Conservation (phyloP, 2,113 vertebrate genomes). For the Anarrhichthys ocellatus region DNA sequence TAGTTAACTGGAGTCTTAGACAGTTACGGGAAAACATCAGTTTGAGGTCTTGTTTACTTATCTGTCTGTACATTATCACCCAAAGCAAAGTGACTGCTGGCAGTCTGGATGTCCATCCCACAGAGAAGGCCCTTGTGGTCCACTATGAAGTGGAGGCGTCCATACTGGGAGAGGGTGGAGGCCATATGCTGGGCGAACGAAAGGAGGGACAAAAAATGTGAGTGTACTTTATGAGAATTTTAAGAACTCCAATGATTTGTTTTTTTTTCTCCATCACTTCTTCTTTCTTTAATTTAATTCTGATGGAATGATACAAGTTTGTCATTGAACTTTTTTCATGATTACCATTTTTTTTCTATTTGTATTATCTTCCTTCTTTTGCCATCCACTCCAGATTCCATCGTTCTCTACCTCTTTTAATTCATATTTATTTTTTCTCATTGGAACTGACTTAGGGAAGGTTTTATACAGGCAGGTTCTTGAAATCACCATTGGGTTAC, state of each 20-base stretch:
- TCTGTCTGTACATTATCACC: conserved; percentile 3
- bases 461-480: not conserved
- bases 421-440: not conserved
- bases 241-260: not conserved
- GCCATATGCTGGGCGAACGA: conserved; percentile 92
- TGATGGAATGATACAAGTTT: not conserved
- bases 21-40: not conserved
- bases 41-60: not conserved
- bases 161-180: conserved; percentile 91
- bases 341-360: not conserved
- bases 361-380: not conserved
- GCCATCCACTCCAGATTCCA: not conserved
- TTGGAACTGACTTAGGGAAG: not conserved
- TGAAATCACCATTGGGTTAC: not conserved
- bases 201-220: conserved; percentile 99
- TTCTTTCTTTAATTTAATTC: not conserved
- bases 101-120: conserved; percentile 96
- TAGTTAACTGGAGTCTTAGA: not conserved
- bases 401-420: not conserved
- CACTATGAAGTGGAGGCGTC: conserved; percentile 98
- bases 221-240: conserved; percentile 48
- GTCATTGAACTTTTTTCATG: not conserved
- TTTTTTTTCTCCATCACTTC: not conserved
- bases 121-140: conserved; percentile 96
- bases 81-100: conserved; percentile 93